Evolutionary conservation across 1,140 invertebrate species (phyloP).

Genomic region (Diabrotica virgifera): DNA sequence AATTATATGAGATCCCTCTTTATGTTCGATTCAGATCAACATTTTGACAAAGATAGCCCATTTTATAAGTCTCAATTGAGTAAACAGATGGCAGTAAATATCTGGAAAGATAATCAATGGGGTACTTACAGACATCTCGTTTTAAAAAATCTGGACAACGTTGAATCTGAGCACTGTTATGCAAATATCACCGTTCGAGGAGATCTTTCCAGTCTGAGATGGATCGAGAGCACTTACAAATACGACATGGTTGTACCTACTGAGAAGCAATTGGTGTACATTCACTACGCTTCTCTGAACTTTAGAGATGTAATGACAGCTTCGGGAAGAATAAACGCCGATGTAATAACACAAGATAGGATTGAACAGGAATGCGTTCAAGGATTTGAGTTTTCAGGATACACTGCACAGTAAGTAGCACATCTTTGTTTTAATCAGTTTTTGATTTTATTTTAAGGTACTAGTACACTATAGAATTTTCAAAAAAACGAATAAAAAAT

Average conservation of each 20-base stretch:
- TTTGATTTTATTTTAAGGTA: too few species aligned
- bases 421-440: not conserved
- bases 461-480: too few species aligned
- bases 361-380: constrained; percentile 63
- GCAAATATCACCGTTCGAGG: constrained; percentile 76
- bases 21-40: constrained; percentile 63
- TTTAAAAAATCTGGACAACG: constrained; percentile 37
- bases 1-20: constrained; percentile 60
- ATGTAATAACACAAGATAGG: constrained; percentile 56
- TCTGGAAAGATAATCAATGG: constrained; percentile 61
- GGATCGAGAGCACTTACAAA: constrained; percentile 67
- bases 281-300: constrained; percentile 68
- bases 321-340: constrained; percentile 66
- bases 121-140: constrained; percentile 56
- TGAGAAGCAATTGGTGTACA: constrained; percentile 51
- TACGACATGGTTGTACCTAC: constrained; percentile 43
- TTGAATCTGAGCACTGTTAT: constrained; percentile 64
- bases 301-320: constrained; percentile 79
- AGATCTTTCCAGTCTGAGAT: constrained; percentile 80
- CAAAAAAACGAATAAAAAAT: too few species aligned
- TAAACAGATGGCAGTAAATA: constrained; percentile 66
- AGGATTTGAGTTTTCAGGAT: constrained; percentile 74
- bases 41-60: constrained; percentile 59
- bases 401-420: not conserved
- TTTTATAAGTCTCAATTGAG: constrained; percentile 60